phyloP scores from a whole-genome alignment of 2,888 invertebrate genomes.

The Spisula subtruncata region DNA sequence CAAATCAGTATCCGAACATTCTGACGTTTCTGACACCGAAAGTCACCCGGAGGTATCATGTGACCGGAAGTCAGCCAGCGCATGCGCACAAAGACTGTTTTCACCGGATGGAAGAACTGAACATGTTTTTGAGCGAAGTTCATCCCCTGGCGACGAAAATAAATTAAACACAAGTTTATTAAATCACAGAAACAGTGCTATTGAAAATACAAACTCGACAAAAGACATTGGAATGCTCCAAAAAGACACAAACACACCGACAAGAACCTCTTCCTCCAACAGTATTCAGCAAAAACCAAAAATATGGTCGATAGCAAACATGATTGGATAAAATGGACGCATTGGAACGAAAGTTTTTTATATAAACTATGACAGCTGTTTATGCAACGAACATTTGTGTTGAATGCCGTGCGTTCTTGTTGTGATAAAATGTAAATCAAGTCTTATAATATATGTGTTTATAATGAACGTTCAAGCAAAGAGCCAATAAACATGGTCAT shows the following conservation, averaged over 20 bases:
- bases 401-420: not conserved
- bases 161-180: constrained; percentile 18
- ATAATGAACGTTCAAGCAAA: not conserved
- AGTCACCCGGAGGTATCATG: constrained; percentile 40
- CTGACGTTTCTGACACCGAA: constrained; percentile 74
- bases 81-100: constrained; percentile 62
- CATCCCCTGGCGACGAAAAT: constrained; percentile 47
- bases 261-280: not conserved
- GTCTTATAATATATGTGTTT: too few species aligned
- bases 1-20: constrained; percentile 59
- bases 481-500: not conserved
- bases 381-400: not conserved
- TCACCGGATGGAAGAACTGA: constrained; percentile 67
- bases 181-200: not conserved
- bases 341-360: not conserved
- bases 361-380: not conserved
- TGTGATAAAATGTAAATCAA: constrained; percentile 19
- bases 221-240: not conserved
- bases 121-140: constrained; percentile 54
- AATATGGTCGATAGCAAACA: constrained; percentile 83
- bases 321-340: constrained; percentile 51
- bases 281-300: constrained; percentile 76
- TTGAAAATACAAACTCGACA: not conserved
- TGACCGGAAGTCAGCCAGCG: constrained; percentile 29
- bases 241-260: constrained; percentile 13